Conservation (phyloP, 2,797 vertebrate species). For the Parauchenoglanis punctatus region DNA sequence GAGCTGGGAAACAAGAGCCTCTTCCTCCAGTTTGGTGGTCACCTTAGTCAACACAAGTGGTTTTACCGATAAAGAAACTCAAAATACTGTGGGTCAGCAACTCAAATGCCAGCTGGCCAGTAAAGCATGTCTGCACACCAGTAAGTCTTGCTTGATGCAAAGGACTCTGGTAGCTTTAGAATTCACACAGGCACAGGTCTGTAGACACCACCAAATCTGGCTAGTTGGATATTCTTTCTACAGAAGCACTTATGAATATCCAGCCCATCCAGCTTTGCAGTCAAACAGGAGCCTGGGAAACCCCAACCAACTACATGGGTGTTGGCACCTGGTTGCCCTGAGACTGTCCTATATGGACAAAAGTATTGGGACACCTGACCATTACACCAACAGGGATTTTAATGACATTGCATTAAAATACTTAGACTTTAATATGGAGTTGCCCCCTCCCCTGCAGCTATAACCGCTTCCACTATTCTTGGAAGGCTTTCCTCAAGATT, state of each 20-base stretch:
- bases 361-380: no score
- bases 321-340: not conserved
- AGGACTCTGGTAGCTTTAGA: not conserved
- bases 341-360: no score
- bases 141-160: not conserved
- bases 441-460: no score
- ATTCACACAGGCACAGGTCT: not conserved
- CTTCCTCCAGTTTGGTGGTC: not conserved
- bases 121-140: not conserved
- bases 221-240: not conserved
- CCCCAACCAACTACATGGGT: not conserved
- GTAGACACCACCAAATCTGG: not conserved
- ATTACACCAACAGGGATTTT: no score
- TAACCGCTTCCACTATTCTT: no score
- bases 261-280: not conserved
- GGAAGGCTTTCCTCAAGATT: no score
- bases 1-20: not conserved
- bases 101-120: not conserved
- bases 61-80: not conserved
- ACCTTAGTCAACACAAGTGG: not conserved
- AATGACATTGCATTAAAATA: no score
- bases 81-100: not conserved
- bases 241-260: not conserved
- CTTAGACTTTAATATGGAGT: no score
- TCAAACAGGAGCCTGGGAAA: not conserved